Base-by-base conservation (phyloP, 2,113 vertebrate genomes). In the Epinephelus cyanopodus region DNA sequence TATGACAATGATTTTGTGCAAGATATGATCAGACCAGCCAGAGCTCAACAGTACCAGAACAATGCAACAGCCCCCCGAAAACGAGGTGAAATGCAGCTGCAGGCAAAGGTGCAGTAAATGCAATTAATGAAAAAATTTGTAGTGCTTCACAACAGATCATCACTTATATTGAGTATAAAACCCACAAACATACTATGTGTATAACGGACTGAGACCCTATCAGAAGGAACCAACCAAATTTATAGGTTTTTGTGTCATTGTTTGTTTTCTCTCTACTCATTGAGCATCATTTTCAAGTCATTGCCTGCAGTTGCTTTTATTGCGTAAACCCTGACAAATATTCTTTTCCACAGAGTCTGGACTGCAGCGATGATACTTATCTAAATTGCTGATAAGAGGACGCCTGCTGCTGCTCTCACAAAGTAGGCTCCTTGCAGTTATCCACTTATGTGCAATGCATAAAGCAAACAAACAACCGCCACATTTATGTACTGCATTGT, bases 1-100 rank as follows among this genome's bases (percentile, higher is more conserved):
- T 85, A 87, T 79, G 69, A 78, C 19, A 87, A 87, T 64, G 42
- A 53, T 8, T 61, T 18, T 47, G 6, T 70, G 39, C 64, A 39
- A 42, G 54, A 82, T 13, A 56, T 79, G 9, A 19, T 2, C 7
- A 29, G 19, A 60, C 29, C 4, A 42, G 2, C 0, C 6, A 57
- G 4, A 50, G 9, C 17, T 39, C 27, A 53, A 8, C 65, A 62
- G 4, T 21, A n/a, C 5, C 1, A 64, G 12, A 61, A 37, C 1
- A 52, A 39, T 1, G 0, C 14, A 65, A 47, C 13, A 21, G 29
- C 11, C 6, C 0, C 0, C 18, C 3, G 1, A 21, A 70, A 9
- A 15, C 2, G 52, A 33, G 17, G 0, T 7, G 0, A 17, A 71
- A 14, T 2, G 23, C 0, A 52, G 21, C 18, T n/a, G 7, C 7